phyloP scores from a whole-genome alignment of 2,113 vertebrate species.

The Gopherus flavomarginatus region DNA sequence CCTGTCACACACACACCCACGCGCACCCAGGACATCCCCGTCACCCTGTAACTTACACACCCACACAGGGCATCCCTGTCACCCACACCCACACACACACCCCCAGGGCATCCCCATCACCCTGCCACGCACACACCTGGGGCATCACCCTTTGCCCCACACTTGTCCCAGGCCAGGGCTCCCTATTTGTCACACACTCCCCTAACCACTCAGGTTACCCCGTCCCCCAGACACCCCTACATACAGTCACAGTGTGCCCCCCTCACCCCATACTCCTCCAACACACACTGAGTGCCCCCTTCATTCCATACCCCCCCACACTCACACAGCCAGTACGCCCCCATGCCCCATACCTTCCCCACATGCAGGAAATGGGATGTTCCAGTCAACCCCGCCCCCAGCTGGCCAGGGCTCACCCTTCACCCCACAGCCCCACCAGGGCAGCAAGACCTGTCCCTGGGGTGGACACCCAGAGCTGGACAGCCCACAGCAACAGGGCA shows the following conservation, averaged over 20 bases:
- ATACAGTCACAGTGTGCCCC: no score
- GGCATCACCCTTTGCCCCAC: no score
- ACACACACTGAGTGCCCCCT: neutral
- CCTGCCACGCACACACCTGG: no score
- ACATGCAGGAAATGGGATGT: fast-evolving
- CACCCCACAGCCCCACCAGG: no score
- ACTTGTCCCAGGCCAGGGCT: no score
- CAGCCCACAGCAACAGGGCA: neutral
- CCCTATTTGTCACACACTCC: neutral
- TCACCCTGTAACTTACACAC: no score
- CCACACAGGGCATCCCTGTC: no score
- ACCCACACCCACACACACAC: no score
- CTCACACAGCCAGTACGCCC: fast-evolving
- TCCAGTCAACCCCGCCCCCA: no score
- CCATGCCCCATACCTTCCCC: fast-evolving
- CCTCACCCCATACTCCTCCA: neutral
- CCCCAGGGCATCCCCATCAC: no score
- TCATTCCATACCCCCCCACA: neutral
- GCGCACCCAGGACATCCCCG: no score
- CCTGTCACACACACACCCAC: no score
- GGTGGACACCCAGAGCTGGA: neutral
- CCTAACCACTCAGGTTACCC: neutral
- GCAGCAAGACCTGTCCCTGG: neutral
- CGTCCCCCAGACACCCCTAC: neutral
- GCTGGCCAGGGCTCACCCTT: fast-evolving